Evolutionary conservation across 2,888 invertebrate genomes (phyloP).

Genomic region (Mythimna lalbum): DNA sequence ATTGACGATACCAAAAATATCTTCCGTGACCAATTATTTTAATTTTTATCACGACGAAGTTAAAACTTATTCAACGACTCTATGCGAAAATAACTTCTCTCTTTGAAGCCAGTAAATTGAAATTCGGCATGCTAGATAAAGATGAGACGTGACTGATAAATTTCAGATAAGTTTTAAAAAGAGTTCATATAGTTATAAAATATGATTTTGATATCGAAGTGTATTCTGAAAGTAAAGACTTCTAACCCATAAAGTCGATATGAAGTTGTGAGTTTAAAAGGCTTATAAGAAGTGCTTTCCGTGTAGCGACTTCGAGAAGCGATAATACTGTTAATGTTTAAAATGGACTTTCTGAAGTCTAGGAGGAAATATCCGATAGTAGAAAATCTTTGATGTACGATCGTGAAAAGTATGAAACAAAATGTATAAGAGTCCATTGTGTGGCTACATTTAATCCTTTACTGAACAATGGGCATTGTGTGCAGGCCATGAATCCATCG

Average conservation of each 20-base stretch:
- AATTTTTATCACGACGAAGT: conserved; percentile 18
- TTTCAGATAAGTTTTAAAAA: conserved; percentile 39
- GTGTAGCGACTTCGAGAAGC: conserved; percentile 24
- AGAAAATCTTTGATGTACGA: conserved; percentile 4
- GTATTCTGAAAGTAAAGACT: conserved; percentile 34
- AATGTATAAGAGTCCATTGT: conserved; percentile 33
- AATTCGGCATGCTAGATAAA: conserved; percentile 45
- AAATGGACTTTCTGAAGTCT: conserved; percentile 25
- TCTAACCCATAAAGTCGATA: conserved; percentile 30
- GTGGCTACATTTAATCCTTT: conserved; percentile 30
- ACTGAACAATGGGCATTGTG: conserved; percentile 29
- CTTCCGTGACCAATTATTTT: neutral
- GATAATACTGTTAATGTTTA: conserved; percentile 27
- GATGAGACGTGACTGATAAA: conserved; percentile 51
- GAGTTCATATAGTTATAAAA: conserved; percentile 30
- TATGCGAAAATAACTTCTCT: conserved; percentile 8
- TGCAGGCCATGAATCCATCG: conserved; percentile 19
- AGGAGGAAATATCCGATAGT: conserved; percentile 8
- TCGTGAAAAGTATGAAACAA: conserved; percentile 14
- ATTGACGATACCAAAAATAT: conserved; percentile 3
- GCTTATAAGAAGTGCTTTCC: conserved; percentile 34
- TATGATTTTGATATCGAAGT: conserved; percentile 25
- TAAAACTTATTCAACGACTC: conserved; percentile 23
- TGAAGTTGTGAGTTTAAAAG: conserved; percentile 44
- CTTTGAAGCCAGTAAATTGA: conserved; percentile 45